Evolutionary conservation across 2,888 invertebrate species (phyloP).

Genomic region (Tipula helvola): DNA sequence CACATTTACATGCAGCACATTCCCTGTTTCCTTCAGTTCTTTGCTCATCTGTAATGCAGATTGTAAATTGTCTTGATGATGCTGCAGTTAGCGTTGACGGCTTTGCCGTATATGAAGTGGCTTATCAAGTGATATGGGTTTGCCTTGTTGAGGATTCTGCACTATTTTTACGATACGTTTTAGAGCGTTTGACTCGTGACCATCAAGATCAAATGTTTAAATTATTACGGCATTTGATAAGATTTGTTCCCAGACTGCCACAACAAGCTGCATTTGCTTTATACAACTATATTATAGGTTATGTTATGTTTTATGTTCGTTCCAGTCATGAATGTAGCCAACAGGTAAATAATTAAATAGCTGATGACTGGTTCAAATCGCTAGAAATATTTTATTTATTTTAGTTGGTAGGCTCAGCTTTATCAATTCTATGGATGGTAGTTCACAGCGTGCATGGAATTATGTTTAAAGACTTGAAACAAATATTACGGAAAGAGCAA

Average conservation of each 20-base stretch:
- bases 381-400: neutral
- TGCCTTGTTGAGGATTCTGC: conserved; percentile 97
- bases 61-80: conserved; percentile 89
- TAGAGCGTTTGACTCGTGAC: conserved; percentile 88
- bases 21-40: conserved; percentile 94
- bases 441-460: conserved; percentile 98
- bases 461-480: conserved; percentile 98
- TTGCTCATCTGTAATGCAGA: conserved; percentile 90
- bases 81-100: conserved; percentile 91
- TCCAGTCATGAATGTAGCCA: conserved; percentile 93
- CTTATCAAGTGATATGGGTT: conserved; percentile 94
- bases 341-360: conserved; percentile 36
- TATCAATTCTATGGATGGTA: conserved; percentile 96
- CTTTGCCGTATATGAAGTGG: conserved; percentile 91
- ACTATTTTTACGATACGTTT: conserved; percentile 85
- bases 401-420: conserved; percentile 76
- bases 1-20: conserved; percentile 83
- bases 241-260: conserved; percentile 85
- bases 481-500: conserved; percentile 95
- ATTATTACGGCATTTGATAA: conserved; percentile 75
- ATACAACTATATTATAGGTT: conserved; percentile 98
- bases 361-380: neutral
- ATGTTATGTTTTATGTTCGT: conserved; percentile 98
- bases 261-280: conserved; percentile 96
- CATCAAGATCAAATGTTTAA: conserved; percentile 93